Conservation (phyloP, 1,140 invertebrate species). For the Drosophila persimilis region DNA sequence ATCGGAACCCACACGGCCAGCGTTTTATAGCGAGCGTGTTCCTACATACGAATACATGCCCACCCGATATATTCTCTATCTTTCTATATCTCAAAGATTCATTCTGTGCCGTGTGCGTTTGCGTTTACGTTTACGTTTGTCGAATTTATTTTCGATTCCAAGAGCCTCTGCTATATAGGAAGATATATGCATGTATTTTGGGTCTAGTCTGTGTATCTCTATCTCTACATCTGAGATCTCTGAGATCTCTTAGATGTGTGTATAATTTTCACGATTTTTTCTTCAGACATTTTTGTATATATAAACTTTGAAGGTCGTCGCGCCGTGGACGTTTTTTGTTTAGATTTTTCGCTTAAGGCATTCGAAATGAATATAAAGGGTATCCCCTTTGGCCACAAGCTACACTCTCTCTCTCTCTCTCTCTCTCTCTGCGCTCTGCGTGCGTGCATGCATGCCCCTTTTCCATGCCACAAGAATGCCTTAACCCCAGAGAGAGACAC, state of each 20-base stretch:
- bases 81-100: constrained; percentile 59
- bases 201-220: constrained; percentile 3
- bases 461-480: constrained; percentile 13
- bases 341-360: constrained; percentile 60
- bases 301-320: constrained; percentile 76
- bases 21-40: constrained; percentile 60
- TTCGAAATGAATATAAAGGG: constrained; percentile 61
- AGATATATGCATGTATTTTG: no score
- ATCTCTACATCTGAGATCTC: constrained; percentile 29
- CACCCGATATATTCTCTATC: constrained; percentile 33
- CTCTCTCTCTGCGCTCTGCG: neutral
- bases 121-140: constrained; percentile 61
- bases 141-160: constrained; percentile 73
- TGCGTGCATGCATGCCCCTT: neutral
- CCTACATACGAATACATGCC: constrained; percentile 37
- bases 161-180: constrained; percentile 24
- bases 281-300: constrained; percentile 52
- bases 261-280: constrained; percentile 64
- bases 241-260: constrained; percentile 43
- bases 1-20: constrained; percentile 53
- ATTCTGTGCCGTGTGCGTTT: constrained; percentile 73
- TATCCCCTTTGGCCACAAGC: constrained; percentile 7
- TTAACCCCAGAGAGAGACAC: neutral
- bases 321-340: constrained; percentile 69
- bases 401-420: neutral